phyloP scores from a whole-genome alignment of 2,113 vertebrate genomes.

The Camelus bactrianus region DNA sequence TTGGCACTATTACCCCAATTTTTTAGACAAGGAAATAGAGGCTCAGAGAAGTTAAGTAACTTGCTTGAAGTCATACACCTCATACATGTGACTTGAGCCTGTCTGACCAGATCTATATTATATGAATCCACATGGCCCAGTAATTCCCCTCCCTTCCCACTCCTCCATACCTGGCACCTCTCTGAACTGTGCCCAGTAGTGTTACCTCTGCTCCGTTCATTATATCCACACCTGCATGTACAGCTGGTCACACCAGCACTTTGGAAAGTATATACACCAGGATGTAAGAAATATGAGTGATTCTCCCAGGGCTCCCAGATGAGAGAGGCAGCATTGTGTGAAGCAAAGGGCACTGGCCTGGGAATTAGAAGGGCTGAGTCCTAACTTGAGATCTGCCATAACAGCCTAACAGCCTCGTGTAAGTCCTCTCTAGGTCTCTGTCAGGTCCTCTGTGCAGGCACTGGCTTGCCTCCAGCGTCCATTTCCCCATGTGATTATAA shows the following conservation, averaged over 20 bases:
- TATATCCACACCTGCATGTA: background rate
- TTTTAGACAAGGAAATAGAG: conserved; percentile 6
- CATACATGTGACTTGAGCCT: background rate
- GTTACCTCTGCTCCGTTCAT: background rate
- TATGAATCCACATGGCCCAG: background rate
- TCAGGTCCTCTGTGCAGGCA: background rate
- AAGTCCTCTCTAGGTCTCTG: background rate
- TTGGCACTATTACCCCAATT: background rate
- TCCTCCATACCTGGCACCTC: background rate
- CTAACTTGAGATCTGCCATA: background rate
- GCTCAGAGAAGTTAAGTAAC: background rate
- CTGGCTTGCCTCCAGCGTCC: background rate
- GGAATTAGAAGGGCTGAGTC: background rate
- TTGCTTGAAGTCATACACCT: conserved; percentile 11
- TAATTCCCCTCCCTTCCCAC: background rate
- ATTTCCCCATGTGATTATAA: background rate
- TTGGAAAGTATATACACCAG: background rate
- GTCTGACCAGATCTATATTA: background rate
- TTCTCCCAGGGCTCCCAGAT: background rate
- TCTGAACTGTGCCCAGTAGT: background rate
- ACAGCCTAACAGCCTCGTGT: background rate
- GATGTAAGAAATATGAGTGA: background rate
- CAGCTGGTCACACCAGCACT: background rate
- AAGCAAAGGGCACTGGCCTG: background rate
- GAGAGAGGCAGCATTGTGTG: background rate